A percentile compares a stretch with the other conserved stretches of the same genome.
Evolutionary conservation across 2,888 invertebrate species (phyloP).

Genomic region (Papilio protenor): DNA sequence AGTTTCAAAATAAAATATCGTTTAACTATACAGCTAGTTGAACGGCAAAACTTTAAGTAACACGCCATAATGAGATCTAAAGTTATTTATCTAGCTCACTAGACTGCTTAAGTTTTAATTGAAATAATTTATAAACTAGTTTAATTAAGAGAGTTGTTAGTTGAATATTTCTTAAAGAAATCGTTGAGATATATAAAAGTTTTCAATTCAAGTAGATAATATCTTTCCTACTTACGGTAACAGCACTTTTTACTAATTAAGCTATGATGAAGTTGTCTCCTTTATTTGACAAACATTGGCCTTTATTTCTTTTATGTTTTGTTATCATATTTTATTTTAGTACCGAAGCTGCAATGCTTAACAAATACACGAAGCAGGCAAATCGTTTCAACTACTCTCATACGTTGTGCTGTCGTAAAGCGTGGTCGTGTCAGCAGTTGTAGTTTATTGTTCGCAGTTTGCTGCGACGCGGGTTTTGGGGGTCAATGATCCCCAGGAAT

Average conservation of each 20-base stretch:
- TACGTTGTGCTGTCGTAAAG: slow-evolving; percentile 20
- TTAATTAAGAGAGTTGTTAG: not conserved
- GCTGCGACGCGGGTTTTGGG: slow-evolving; percentile 10
- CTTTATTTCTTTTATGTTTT: too few species aligned
- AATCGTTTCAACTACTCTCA: slow-evolving; percentile 15
- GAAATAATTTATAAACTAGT: slow-evolving; percentile 37
- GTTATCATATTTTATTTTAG: too few species aligned
- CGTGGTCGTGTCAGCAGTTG: slow-evolving; percentile 19
- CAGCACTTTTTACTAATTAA: too few species aligned
- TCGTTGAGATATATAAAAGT: too few species aligned
- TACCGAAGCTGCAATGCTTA: not conserved
- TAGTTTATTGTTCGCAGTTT: slow-evolving; percentile 34
- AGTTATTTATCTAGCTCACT: slow-evolving; percentile 14
- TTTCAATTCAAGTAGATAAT: too few species aligned
- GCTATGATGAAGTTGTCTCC: too few species aligned
- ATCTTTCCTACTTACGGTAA: too few species aligned
- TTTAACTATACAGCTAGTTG: not conserved
- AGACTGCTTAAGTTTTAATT: slow-evolving; percentile 25
- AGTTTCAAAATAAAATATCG: not conserved
- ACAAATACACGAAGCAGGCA: not conserved
- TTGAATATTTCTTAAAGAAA: not conserved
- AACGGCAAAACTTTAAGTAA: slow-evolving; percentile 5
- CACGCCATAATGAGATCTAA: slow-evolving; percentile 5
- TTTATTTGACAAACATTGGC: too few species aligned
- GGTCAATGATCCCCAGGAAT: slow-evolving; percentile 29